Base-by-base conservation (phyloP, 2,797 vertebrate species). In the Myotis daubentonii region DNA sequence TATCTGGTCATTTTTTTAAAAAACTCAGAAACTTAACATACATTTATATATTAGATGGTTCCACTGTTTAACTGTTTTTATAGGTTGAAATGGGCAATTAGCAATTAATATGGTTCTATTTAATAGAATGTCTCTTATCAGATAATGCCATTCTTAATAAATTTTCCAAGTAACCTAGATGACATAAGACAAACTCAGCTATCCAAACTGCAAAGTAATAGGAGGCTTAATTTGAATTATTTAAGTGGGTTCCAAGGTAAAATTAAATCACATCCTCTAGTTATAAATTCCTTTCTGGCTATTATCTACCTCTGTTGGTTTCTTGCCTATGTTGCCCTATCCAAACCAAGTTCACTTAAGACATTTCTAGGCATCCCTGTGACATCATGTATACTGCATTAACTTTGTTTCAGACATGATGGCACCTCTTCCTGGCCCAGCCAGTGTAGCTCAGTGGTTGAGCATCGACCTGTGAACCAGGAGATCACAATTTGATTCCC, bases 291-390 rank as follows among this genome's bases (percentile, higher is more conserved):
- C 86, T 86, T 36, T 87, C 25, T 87, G 47, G 22, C 36, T 47
- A 68, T 38, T 51, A 44, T 33, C 36, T 60, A 66, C 9, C 9
- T 86, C n/a, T 71, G 15, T 66, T 93, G 47, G 30, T 74, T 86
- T 79, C 8, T 85, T 79, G 10, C 10, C 13, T n/a, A 4, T 25
- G 60, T 94, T 97, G 41, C 93, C n/a, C 95, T 89, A 95, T 70
- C 36, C 95, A 98, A 97, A 97, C 97, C 92, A 95, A 97, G 96
- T 97, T 91, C 87, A 74, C 97, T 70, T 97, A 74, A 78, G 84
- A 87, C 15, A 44, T 91, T 95, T 91, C 97, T 94, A 89, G 44
- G 30, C 51, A 96, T 97, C 82, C 85, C 70, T 80, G 74, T 96
- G n/a, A 80, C 97, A 84, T 93, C 41, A 90, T 17, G 75, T 80